These are phyloP conservation scores for Rhyacophila evoluta DNA, from an alignment of 2,888 invertebrate species.

Conservation along the genomic window DNA sequence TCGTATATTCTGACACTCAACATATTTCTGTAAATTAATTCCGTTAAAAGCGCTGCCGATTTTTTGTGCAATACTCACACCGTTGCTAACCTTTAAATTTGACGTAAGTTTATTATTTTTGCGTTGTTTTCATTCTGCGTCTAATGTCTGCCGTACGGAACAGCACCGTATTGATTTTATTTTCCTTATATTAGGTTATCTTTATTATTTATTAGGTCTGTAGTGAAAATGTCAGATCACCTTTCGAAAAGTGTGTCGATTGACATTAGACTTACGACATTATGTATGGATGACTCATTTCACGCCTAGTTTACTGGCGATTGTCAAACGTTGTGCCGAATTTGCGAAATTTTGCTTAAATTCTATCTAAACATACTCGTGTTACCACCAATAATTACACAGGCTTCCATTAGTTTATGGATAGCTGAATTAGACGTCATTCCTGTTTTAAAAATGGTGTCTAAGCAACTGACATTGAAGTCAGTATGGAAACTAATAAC, in stretches of 20 bases:
- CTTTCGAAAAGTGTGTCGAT: constrained; percentile 26
- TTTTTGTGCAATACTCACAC: background rate
- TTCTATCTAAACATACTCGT: background rate
- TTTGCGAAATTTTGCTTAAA: background rate
- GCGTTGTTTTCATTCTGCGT: background rate
- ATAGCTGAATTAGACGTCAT: too few relatives aligned
- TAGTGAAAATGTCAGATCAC: constrained; percentile 26
- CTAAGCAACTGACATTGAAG: too few relatives aligned
- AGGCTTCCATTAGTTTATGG: too few relatives aligned
- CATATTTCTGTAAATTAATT: too few relatives aligned
- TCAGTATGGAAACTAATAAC: too few relatives aligned
- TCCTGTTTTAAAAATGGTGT: too few relatives aligned
- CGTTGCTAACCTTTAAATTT: background rate
- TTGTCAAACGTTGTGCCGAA: constrained; percentile 20
- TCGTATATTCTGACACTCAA: background rate
- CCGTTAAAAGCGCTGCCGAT: background rate
- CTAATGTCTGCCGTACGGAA: background rate
- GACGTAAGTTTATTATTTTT: background rate
- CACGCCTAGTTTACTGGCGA: constrained; percentile 25
- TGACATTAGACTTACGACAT: constrained; percentile 9
- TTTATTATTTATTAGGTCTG: background rate
- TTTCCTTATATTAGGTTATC: background rate
- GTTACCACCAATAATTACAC: too few relatives aligned
- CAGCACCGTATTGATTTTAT: background rate
- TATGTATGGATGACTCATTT: constrained; percentile 28